Percentiles rank a stretch among this genome's conserved stretches.
These are phyloP conservation scores for Hypotaenidia okinawae DNA, from an alignment of 2,797 vertebrate genomes.

Conservation along the genomic window DNA sequence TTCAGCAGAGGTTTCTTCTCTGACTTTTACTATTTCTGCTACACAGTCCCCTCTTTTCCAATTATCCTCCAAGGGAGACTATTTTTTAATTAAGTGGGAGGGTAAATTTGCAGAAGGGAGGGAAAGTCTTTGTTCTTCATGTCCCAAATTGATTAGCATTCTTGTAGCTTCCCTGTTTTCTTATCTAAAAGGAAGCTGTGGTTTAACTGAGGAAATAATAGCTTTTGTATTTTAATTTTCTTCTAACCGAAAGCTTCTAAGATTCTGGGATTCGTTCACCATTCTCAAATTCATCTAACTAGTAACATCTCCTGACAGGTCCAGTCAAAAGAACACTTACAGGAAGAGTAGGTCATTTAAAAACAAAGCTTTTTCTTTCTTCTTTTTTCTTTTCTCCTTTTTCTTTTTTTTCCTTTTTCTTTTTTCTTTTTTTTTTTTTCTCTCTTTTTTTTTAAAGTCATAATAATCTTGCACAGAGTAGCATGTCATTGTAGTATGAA, in stretches of 20 bases:
- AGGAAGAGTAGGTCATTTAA: background rate
- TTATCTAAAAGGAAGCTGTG: slow-evolving; percentile 8
- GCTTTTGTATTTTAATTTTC: slow-evolving; percentile 23
- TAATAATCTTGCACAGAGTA: background rate
- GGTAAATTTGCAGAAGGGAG: background rate
- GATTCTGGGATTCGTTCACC: background rate
- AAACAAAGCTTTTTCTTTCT: too few relatives aligned
- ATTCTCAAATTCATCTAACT: background rate
- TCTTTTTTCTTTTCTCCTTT: too few relatives aligned
- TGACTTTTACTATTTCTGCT: background rate
- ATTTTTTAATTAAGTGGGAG: slow-evolving; percentile 39
- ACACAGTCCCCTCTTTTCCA: background rate
- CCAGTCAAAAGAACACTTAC: background rate
- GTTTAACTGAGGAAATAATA: background rate
- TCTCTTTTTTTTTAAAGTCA: too few relatives aligned
- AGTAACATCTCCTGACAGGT: background rate
- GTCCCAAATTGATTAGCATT: slow-evolving; percentile 7
- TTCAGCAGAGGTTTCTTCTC: background rate
- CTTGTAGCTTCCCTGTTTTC: background rate
- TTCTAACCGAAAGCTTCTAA: background rate
- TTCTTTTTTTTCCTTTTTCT: too few relatives aligned
- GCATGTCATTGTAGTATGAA: background rate
- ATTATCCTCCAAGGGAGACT: background rate
- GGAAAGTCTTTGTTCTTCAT: background rate
- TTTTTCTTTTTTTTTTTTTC: too few relatives aligned